phyloP scores from a whole-genome alignment of 2,888 invertebrate species.

The Alloplasta piceator region DNA sequence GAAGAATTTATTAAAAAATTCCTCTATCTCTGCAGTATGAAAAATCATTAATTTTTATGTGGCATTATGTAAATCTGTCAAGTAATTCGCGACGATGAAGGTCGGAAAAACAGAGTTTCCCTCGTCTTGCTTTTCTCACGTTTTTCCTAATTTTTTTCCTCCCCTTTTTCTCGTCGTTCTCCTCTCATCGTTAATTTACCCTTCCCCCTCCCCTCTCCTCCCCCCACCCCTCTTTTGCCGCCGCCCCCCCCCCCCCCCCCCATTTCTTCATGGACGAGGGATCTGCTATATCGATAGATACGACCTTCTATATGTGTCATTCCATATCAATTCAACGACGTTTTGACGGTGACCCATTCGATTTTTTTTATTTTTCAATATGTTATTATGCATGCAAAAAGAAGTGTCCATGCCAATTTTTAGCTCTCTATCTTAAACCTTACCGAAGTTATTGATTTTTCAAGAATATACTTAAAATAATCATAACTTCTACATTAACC shows the following conservation, averaged over 20 bases:
- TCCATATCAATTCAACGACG: too few relatives aligned
- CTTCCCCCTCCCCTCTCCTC: neutral
- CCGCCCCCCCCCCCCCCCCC: too few relatives aligned
- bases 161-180: neutral
- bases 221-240: neutral
- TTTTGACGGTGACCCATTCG: too few relatives aligned
- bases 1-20: neutral
- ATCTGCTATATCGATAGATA: constrained; percentile 28
- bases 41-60: neutral
- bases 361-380: too few relatives aligned
- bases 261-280: too few relatives aligned
- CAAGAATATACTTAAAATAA: too few relatives aligned
- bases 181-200: constrained; percentile 21
- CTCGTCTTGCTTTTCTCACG: constrained; percentile 4
- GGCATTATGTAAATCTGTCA: constrained; percentile 67
- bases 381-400: too few relatives aligned
- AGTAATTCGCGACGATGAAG: constrained; percentile 64
- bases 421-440: too few relatives aligned
- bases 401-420: too few relatives aligned
- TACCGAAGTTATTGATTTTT: too few relatives aligned
- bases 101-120: constrained; percentile 57
- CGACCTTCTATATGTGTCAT: constrained; percentile 48
- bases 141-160: constrained; percentile 2
- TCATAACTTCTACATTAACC: too few relatives aligned
- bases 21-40: neutral